Percentiles rank a stretch among this genome's conserved stretches.
Conservation (phyloP, 1,140 invertebrate genomes). For the Augochlora pura region DNA sequence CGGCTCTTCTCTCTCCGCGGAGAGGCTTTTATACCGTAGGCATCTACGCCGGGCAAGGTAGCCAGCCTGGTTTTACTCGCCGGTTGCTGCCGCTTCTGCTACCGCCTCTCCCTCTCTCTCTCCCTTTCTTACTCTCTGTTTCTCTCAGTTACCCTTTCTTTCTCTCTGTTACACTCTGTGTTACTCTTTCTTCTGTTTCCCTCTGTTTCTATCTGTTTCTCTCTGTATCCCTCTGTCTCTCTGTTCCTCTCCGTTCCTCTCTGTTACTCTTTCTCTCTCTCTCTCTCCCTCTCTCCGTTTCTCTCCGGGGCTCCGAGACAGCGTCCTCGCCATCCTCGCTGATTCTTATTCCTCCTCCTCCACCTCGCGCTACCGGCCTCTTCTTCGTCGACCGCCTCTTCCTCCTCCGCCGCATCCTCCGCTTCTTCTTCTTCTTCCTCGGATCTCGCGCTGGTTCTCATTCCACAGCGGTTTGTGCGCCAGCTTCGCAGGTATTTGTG, state of each 20-base stretch:
- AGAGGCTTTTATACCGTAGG: slow-evolving; percentile 59
- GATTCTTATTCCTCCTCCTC: slow-evolving; percentile 30
- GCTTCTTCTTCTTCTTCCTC: slow-evolving; percentile 10
- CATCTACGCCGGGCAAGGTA: slow-evolving; percentile 58
- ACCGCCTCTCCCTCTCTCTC: slow-evolving; percentile 24
- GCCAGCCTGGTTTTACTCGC: slow-evolving; percentile 65
- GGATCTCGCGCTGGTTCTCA: slow-evolving; percentile 54
- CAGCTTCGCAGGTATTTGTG: slow-evolving; percentile 66
- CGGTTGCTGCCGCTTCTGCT: slow-evolving; percentile 36
- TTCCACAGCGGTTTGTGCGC: slow-evolving; percentile 33
- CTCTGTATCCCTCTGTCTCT: too few species aligned
- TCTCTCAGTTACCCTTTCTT: neutral
- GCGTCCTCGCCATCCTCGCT: neutral
- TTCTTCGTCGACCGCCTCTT: neutral
- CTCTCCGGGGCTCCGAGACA: too few species aligned
- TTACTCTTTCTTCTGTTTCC: too few species aligned
- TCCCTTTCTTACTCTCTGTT: neutral
- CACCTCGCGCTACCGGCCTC: neutral
- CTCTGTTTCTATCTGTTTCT: too few species aligned
- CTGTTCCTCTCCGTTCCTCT: too few species aligned
- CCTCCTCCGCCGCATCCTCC: neutral
- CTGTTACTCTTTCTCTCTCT: neutral
- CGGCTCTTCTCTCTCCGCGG: slow-evolving; percentile 58
- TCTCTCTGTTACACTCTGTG: too few species aligned
- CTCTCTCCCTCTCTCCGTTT: neutral